Conservation (phyloP, 1,140 invertebrate species). For the Drosophila willistoni region DNA sequence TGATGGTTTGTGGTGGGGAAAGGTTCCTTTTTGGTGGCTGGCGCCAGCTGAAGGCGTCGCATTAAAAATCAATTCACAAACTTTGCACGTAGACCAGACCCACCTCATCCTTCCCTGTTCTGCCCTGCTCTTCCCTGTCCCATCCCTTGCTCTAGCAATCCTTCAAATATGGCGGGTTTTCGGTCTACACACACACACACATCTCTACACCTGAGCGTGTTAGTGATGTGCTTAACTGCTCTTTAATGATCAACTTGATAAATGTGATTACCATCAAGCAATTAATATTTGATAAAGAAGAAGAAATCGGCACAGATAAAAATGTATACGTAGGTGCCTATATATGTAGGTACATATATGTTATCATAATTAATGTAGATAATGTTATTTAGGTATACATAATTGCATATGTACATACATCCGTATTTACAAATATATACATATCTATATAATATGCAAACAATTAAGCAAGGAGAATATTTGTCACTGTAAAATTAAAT, state of each 20-base stretch:
- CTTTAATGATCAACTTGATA: conserved; percentile 13
- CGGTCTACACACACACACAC: conserved; percentile 2
- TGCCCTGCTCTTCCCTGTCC: no score
- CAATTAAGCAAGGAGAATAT: neutral
- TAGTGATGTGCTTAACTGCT: conserved; percentile 9
- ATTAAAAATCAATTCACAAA: conserved; percentile 78
- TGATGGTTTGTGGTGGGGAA: neutral
- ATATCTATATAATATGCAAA: no score
- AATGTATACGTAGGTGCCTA: neutral
- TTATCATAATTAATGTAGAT: no score
- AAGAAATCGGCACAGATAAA: conserved; percentile 1
- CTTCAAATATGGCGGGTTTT: conserved; percentile 17
- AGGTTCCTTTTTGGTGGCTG: conserved; percentile 15
- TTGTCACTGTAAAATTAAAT: no score
- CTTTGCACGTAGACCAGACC: conserved; percentile 61
- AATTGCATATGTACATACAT: no score
- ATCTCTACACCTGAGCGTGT: neutral
- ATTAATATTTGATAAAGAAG: conserved; percentile 9
- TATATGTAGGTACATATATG: neutral
- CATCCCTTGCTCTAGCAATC: neutral
- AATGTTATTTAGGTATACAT: no score
- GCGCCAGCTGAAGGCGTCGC: conserved; percentile 52
- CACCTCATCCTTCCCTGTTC: neutral
- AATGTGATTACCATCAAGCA: conserved; percentile 8
- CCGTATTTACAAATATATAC: no score